Base-by-base conservation (phyloP, 1,140 invertebrate species). In the Leptopilina clavipes region DNA sequence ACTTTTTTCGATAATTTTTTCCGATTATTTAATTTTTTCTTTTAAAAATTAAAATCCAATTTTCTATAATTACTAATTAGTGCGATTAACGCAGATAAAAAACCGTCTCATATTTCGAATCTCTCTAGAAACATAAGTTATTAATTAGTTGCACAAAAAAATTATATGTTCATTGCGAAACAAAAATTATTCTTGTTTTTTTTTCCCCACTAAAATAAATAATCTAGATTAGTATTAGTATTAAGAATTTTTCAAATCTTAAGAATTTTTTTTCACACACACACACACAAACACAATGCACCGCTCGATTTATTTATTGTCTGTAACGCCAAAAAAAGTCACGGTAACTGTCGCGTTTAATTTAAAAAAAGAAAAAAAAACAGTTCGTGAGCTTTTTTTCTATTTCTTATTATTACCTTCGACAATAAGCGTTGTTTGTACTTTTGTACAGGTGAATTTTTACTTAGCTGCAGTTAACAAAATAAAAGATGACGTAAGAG, bases 351-450 rank as follows among this genome's bases (percentile, higher is more conserved):
- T 65, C 12, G 59, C 12, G 59, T 65, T 65, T 65, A 65, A 65
- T 37, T 31, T 40, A 9, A 7, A 5, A 31, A 1, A 40, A 40
- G 9, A 40, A 40, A 40, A 40, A 40, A 40, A 25, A 65, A 25
- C 14, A 43, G 8, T 44, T 17, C 14, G 17, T 37, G 37, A 79
- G 12, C 71, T 81, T 40, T 81, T 40, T 81, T 78, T 48, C 19
- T 70, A 70, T 71, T 82, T 73, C 72, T 86, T 84, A 81, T 84
- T 81, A 82, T 86, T 85, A 73, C 25, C 76, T 82, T 83, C 71
- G 84, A 86, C 85, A 88, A 88, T 88, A 86, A 87, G 79, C 59
- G 70, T 86, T 81, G 59, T 86, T 86, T 86, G 77, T 87, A 86
- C 79, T 84, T 86, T 86, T 86, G 76, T 87, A 87, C 74, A 72